Conservation (phyloP, 2,888 invertebrate species). For the Cyaniris semiargus region DNA sequence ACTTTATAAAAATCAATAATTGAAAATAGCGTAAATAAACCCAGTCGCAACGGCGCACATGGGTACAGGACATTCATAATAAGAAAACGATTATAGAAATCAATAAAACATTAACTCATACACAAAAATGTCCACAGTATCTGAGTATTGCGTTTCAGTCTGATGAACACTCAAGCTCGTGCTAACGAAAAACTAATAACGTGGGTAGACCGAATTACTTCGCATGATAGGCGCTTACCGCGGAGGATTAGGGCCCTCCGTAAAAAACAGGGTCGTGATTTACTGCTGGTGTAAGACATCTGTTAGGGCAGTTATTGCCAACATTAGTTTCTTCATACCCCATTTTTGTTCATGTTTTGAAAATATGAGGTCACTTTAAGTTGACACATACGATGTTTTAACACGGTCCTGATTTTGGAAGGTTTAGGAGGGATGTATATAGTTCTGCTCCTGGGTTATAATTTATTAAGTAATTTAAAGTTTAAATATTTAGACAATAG, state of each 20-base stretch:
- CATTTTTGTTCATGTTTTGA: slow-evolving; percentile 28
- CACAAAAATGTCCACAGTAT: neutral
- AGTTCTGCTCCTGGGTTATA: neutral
- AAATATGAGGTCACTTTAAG: slow-evolving; percentile 13
- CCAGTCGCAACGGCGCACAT: neutral
- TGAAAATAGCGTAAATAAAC: neutral
- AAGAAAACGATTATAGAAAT: too few relatives aligned
- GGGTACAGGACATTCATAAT: too few relatives aligned
- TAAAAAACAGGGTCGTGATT: slow-evolving; percentile 73
- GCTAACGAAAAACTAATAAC: slow-evolving; percentile 49
- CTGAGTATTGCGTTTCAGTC: neutral
- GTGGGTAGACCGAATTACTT: slow-evolving; percentile 73
- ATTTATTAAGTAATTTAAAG: too few relatives aligned
- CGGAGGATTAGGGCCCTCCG: slow-evolving; percentile 69
- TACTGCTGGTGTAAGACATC: slow-evolving; percentile 55
- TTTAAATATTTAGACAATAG: too few relatives aligned
- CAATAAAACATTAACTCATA: too few relatives aligned
- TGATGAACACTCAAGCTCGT: slow-evolving; percentile 7
- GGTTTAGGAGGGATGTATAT: neutral
- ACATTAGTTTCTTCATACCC: slow-evolving; percentile 38
- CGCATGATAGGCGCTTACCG: slow-evolving; percentile 69
- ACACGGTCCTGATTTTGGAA: neutral
- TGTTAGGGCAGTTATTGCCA: slow-evolving; percentile 46
- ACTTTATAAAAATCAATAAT: neutral
- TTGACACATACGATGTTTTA: neutral